Conservation (phyloP, 2,888 invertebrate genomes). For the Amblyjoppa proteus region DNA sequence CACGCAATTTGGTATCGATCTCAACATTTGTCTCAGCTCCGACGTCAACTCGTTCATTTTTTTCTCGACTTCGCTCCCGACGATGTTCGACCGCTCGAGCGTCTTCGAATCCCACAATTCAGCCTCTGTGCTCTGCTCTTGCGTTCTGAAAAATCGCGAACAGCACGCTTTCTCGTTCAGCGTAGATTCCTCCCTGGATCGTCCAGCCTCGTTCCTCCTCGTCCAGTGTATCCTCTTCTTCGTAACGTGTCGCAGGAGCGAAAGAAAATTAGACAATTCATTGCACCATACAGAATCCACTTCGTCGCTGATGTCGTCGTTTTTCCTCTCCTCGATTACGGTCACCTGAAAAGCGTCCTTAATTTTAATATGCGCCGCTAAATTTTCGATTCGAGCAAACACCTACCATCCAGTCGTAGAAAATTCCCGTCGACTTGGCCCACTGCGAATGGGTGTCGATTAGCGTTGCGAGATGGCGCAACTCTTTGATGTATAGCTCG, state of each 20-base stretch:
- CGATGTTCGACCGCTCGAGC: conserved; percentile 32
- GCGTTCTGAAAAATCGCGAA: conserved; percentile 70
- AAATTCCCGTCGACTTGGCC: conserved; percentile 71
- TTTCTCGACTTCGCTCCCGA: conserved; percentile 56
- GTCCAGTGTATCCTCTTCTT: conserved; percentile 71
- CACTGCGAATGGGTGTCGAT: conserved; percentile 74
- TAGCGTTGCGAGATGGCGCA: conserved; percentile 69
- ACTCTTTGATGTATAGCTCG: conserved; percentile 66
- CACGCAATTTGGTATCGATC: conserved; percentile 73
- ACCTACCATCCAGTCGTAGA: conserved; percentile 77
- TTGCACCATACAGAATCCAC: conserved; percentile 33
- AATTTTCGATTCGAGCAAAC: conserved; percentile 1
- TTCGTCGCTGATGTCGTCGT: conserved; percentile 18
- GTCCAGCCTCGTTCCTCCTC: conserved; percentile 48
- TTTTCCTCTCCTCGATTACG: conserved; percentile 72
- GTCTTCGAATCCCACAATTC: conserved; percentile 66
- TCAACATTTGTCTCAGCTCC: conserved; percentile 72
- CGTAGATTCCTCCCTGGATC: not conserved
- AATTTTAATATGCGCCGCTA: not conserved
- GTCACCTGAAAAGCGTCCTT: conserved; percentile 68
- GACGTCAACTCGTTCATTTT: conserved; percentile 67
- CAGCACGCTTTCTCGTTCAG: conserved; percentile 49
- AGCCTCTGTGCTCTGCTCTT: conserved; percentile 56
- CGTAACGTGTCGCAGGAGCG: conserved; percentile 69
- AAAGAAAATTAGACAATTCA: conserved; percentile 73